Evolutionary conservation across 2,113 vertebrate species (phyloP).

Genomic region (Sylvicapra grimmia): DNA sequence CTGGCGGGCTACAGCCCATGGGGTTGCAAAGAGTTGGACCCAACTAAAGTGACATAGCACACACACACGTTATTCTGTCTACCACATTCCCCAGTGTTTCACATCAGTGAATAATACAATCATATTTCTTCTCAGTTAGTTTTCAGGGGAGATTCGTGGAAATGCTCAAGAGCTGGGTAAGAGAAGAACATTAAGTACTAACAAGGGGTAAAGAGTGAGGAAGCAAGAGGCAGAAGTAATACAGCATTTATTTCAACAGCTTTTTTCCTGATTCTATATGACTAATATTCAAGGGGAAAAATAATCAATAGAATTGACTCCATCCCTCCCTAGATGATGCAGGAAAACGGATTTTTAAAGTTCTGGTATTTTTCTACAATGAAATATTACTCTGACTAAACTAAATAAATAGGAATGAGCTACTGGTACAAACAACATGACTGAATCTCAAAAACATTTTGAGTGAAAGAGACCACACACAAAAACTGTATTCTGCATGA

Average conservation of each 20-base stretch:
- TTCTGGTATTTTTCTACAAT: not conserved
- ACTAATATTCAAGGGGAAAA: not conserved
- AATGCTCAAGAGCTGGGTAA: not conserved
- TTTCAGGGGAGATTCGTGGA: not conserved
- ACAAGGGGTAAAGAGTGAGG: too few relatives aligned
- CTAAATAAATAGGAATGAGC: not conserved
- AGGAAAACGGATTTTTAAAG: not conserved
- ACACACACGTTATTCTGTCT: not conserved
- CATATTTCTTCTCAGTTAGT: not conserved
- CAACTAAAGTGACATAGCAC: accelerated
- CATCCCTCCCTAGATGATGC: not conserved
- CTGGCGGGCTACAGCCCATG: not conserved
- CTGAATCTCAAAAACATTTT: slow-evolving; percentile 3
- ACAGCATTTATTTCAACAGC: not conserved
- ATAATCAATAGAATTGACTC: not conserved
- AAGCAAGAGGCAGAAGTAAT: not conserved
- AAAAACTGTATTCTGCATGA: not conserved
- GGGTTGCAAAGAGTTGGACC: not conserved
- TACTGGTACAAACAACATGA: not conserved
- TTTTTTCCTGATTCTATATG: not conserved
- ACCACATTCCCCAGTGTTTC: not conserved
- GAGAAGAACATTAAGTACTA: not conserved
- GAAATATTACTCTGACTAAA: not conserved
- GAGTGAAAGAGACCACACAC: not conserved
- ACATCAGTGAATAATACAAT: not conserved